Base-by-base conservation (phyloP, 2,888 invertebrate genomes). In the Gymnoscelis rufifasciata region DNA sequence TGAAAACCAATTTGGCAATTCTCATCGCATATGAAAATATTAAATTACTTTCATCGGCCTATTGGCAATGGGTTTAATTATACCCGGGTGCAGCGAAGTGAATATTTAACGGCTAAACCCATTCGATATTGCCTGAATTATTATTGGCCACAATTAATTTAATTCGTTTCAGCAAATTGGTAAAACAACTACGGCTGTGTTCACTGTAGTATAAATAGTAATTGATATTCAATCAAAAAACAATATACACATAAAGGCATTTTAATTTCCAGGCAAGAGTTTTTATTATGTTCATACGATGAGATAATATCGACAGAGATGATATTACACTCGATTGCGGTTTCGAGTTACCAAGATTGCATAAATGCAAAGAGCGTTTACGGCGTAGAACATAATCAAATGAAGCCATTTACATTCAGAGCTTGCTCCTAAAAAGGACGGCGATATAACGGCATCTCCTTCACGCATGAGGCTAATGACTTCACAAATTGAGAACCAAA, bases 361-460 rank as follows among this genome's bases (percentile, higher is more conserved):
- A 84, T 81, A 78, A 80, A 86, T 74, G 75, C 78, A 77, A 76
- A 77, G 73, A 79, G 69, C 78, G 70, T 81, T 78, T 74, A 77
- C 75, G 66, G 60, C 71, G 69, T 68, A 68, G 71, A 78, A 78
- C 76, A 79, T 80, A 82, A 83, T 80, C 78, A 83, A 86, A 86
- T 86, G 83, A 83, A 84, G 82, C 78, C 75, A 83, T 87, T 86
- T 83, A 77, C 78, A 84, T 86, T 86, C 84, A 80, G 68, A 68
- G 66, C 70, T 68, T 66, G 76, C 67, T 69, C 69, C 67, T 65
- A 60, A 71, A 77, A 64, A 64, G 61, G 72, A 58, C 63, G 59
- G 57, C 62, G 57, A 62, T 64, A 72, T 68, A 46, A 52, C 44
- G 55, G 59, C 60, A 54, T 78, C 83, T 69, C 78, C 33, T 68